Conservation (phyloP, 1,140 invertebrate species). For the Drosophila lowei region DNA sequence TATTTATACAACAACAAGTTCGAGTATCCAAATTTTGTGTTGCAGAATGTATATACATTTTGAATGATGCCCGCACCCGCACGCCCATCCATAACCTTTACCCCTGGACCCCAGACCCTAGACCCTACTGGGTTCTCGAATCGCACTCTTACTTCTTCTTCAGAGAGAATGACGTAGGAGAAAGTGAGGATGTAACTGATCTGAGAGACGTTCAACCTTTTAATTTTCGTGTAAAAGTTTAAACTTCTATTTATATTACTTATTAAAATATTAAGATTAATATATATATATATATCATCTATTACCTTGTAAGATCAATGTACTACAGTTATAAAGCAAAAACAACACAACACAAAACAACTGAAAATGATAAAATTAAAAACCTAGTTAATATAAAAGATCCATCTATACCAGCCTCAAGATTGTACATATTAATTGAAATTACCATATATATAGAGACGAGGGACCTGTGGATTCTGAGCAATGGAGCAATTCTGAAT, state of each 20-base stretch:
- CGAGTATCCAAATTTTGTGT: conserved; percentile 69
- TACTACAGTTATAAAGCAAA: conserved; percentile 76
- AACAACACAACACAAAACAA: conserved; percentile 64
- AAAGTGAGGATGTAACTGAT: conserved; percentile 13
- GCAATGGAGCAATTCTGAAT: too few species aligned
- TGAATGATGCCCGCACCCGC: conserved; percentile 18
- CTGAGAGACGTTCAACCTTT: conserved; percentile 63
- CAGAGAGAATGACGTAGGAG: background rate
- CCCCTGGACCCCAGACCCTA: background rate
- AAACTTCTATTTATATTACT: conserved; percentile 76
- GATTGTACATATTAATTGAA: background rate
- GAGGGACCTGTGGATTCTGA: too few species aligned
- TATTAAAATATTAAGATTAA: conserved; percentile 58
- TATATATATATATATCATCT: conserved; percentile 75
- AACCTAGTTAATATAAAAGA: conserved; percentile 73
- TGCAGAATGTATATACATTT: conserved; percentile 65
- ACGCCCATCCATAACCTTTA: too few species aligned
- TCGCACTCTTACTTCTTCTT: conserved; percentile 8
- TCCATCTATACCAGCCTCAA: background rate
- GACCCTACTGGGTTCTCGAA: conserved; percentile 20
- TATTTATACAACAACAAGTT: conserved; percentile 70
- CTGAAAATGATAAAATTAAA: conserved; percentile 77
- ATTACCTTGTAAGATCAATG: conserved; percentile 64
- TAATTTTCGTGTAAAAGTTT: conserved; percentile 75
- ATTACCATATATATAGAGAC: too few species aligned